Evolutionary conservation across 2,113 vertebrate species (phyloP), one percentile per base, ranked within the genome.

Genomic region (Pandion haliaetus): DNA sequence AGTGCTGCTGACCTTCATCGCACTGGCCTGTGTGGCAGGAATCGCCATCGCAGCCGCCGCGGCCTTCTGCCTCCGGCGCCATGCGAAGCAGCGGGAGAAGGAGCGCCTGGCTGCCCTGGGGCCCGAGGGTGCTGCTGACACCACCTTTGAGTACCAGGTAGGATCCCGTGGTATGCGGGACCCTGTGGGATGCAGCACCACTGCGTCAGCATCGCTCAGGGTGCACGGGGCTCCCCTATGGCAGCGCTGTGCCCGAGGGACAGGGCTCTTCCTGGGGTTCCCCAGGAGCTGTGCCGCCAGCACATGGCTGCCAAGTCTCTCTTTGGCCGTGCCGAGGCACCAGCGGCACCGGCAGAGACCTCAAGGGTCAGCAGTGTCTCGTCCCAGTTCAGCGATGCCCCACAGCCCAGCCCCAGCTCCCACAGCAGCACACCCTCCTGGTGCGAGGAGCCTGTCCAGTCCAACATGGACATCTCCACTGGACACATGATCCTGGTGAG

Each of bases 391-490:
- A 99, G 99, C 1, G 99, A 99, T 0, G 99, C 99, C 0, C 99
- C 99, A 0, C 99, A 99, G 96, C 99, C 99, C 94, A 99, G 99
- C 94, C 99, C 99, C 67, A 99, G 99, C 88, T 99, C 99, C 50
- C 99, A 99, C 97, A 99, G 99, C 99, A 99, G 99, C 98, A 99
- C 99, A 0, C 99, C 99, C 0, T 99, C 99, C 91, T 99, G 99
- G 99, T 99, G 99, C 0, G 99, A 99, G 97, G 99, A 99, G 90
- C 99, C 99, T 0, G 99, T 99, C n/a, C 99, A 99, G 97, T 99
- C 99, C 91, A 99, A 99, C 97, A 99, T 99, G 99, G 99, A 99
- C 97, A 99, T 99, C 97, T 99, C 99, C 62, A 99, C 99, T 0
- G 99, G 99, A 89, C 99, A 99, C 98, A 99, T 99, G 99, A 99